Evolutionary conservation across 2,888 invertebrate species (phyloP).

Genomic region (Hydropsyche betteni): DNA sequence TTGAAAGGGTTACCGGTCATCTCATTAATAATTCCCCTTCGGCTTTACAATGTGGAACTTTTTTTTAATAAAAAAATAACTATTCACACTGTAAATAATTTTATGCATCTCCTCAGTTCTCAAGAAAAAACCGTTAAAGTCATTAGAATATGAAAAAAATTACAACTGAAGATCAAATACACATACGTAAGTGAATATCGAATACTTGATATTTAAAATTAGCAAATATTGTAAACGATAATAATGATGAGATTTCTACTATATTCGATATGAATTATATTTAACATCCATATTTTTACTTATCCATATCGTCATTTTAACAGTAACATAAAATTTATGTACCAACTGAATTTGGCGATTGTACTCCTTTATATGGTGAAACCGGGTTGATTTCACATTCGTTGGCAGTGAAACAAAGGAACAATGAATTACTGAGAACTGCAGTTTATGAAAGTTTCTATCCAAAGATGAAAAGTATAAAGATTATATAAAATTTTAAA

Average conservation of each 20-base stretch:
- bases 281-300: too few species aligned
- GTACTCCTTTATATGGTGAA: slow-evolving; percentile 26
- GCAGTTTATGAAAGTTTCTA: slow-evolving; percentile 18
- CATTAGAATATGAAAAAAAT: slow-evolving; percentile 22
- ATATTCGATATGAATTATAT: too few species aligned
- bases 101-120: slow-evolving; percentile 10
- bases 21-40: slow-evolving; percentile 47
- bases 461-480: too few species aligned
- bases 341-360: background rate
- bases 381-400: slow-evolving; percentile 34
- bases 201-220: too few species aligned
- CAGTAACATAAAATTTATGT: slow-evolving; percentile 4
- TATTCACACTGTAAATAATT: slow-evolving; percentile 9
- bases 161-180: background rate
- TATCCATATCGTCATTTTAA: background rate
- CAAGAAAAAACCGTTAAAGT: slow-evolving; percentile 25
- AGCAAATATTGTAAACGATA: too few species aligned
- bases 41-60: background rate
- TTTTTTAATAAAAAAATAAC: slow-evolving; percentile 3
- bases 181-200: too few species aligned
- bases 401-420: slow-evolving; percentile 32
- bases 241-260: too few species aligned
- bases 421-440: slow-evolving; percentile 35
- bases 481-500: too few species aligned
- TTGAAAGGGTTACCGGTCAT: slow-evolving; percentile 38